A percentile compares a stretch with the other conserved stretches of the same genome.
Evolutionary conservation across 2,797 vertebrate genomes (phyloP).

Genomic region (Pelodytes ibericus): DNA sequence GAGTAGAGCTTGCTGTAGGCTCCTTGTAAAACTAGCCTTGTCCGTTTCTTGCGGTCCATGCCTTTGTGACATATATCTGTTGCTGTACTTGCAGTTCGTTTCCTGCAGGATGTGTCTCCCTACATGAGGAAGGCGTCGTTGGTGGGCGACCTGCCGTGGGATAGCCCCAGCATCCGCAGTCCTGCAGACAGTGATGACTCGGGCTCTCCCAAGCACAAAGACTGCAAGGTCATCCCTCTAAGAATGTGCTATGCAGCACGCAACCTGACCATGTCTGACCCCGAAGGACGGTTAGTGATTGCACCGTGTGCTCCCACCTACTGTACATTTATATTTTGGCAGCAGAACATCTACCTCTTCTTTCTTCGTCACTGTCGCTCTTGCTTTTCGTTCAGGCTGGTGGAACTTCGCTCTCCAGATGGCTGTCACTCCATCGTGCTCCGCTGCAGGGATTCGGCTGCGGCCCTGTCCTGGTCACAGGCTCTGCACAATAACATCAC

Average conservation of each 20-base stretch:
- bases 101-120: constrained; percentile 93
- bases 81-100: constrained; percentile 79
- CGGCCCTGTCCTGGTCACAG: constrained; percentile 91
- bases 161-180: constrained; percentile 77
- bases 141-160: constrained; percentile 92
- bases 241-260: constrained; percentile 96
- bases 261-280: constrained; percentile 94
- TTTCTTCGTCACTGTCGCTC: constrained; percentile 42
- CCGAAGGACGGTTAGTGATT: constrained; percentile 87
- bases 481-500: constrained; percentile 92
- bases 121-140: constrained; percentile 92
- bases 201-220: constrained; percentile 86
- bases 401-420: constrained; percentile 94
- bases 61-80: neutral
- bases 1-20: too few relatives aligned
- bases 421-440: constrained; percentile 91
- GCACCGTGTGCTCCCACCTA: neutral
- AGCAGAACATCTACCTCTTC: neutral
- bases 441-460: constrained; percentile 88
- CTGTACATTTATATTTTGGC: neutral
- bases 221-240: constrained; percentile 90
- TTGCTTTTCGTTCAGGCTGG: constrained; percentile 72
- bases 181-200: constrained; percentile 88
- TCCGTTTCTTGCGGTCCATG: too few relatives aligned
- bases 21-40: too few relatives aligned